Evolutionary conservation across 1,140 invertebrate genomes (phyloP).

Genomic region (Polyergus mexicanus): DNA sequence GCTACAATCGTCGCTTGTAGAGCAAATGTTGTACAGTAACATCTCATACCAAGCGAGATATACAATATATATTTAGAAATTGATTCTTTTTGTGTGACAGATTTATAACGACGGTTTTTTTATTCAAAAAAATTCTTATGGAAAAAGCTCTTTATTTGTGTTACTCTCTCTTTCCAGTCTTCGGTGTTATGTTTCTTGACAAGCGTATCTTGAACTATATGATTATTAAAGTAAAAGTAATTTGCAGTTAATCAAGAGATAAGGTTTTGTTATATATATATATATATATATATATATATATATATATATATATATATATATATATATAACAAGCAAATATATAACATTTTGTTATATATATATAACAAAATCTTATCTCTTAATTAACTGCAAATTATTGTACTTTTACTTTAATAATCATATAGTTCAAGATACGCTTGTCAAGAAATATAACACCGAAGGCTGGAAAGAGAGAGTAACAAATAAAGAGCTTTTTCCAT

Average conservation of each 20-base stretch:
- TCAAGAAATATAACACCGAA: too few species aligned
- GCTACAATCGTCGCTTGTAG: background rate
- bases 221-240: constrained; percentile 1
- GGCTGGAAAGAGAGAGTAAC: too few species aligned
- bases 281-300: background rate
- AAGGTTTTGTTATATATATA: background rate
- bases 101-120: background rate
- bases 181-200: background rate
- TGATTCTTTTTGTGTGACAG: background rate
- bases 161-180: background rate
- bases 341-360: too few species aligned
- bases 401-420: too few species aligned
- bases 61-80: background rate
- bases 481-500: too few species aligned
- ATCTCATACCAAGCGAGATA: background rate
- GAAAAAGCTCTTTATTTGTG: background rate
- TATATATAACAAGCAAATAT: too few species aligned
- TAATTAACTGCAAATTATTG: too few species aligned
- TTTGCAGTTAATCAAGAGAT: background rate
- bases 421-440: too few species aligned
- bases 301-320: too few species aligned
- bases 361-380: too few species aligned
- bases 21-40: background rate
- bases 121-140: background rate
- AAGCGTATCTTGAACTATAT: background rate